Evolutionary conservation across 92 coral and sea anemone genomes (phyloP).

Genomic region (Paramuricea clavata): DNA sequence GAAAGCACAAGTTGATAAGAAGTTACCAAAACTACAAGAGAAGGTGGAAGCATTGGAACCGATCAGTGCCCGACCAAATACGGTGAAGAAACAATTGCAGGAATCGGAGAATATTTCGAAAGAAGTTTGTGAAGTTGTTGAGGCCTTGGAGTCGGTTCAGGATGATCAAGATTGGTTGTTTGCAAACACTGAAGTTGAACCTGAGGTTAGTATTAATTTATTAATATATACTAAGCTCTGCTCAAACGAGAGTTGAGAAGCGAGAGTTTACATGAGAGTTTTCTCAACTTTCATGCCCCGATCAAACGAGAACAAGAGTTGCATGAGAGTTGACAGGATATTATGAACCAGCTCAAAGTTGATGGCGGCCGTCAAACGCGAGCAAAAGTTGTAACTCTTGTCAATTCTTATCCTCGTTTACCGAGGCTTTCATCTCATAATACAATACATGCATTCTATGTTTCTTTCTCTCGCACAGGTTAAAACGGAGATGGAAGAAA

Average conservation of each 20-base stretch:
- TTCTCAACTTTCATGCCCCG: no score
- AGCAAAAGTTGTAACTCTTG: no score
- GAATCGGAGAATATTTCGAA: slow-evolving; percentile 77
- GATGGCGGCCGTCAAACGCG: no score
- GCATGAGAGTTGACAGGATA: no score
- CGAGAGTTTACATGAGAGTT: no score
- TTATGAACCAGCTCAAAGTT: no score
- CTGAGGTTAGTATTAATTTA: slow-evolving; percentile 4
- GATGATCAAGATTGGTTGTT: slow-evolving; percentile 88
- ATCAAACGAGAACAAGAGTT: no score
- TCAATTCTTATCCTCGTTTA: no score
- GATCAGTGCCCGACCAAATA: slow-evolving; percentile 83
- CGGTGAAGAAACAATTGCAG: slow-evolving; percentile 79
- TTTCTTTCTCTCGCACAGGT: not conserved
- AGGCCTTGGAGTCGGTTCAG: slow-evolving; percentile 80
- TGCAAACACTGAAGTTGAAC: slow-evolving; percentile 81
- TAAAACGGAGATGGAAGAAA: slow-evolving; percentile 4
- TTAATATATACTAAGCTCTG: no score
- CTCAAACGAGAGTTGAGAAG: no score
- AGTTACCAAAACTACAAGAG: slow-evolving; percentile 75
- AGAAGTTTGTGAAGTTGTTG: slow-evolving; percentile 76
- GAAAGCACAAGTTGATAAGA: slow-evolving; percentile 76
- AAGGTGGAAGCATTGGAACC: slow-evolving; percentile 75
- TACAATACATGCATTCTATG: not conserved
- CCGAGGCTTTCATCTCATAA: no score